Percentiles rank a stretch among this genome's conserved stretches.
Evolutionary conservation across 2,797 vertebrate species (phyloP).

Genomic region (Rallus crepitans): DNA sequence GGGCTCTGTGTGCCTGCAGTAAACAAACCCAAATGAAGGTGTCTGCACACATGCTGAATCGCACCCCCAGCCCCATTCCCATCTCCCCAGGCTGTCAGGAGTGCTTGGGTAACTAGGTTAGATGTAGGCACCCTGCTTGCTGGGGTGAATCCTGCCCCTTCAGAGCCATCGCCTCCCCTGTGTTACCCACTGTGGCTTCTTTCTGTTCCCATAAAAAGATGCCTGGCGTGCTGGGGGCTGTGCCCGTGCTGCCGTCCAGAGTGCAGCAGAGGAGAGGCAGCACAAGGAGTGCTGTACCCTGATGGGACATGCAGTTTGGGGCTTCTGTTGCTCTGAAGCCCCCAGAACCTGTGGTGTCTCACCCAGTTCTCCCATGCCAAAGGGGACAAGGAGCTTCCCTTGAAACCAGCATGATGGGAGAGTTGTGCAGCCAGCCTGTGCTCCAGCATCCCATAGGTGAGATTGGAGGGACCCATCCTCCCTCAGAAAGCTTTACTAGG

Average conservation of each 20-base stretch:
- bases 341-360: neutral
- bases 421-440: neutral
- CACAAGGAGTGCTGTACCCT: neutral
- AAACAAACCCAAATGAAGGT: neutral
- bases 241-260: accelerated
- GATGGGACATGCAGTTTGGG: accelerated
- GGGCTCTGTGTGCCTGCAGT: neutral
- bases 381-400: neutral
- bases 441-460: neutral
- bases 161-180: accelerated
- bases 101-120: neutral
- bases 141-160: neutral
- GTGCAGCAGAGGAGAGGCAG: neutral
- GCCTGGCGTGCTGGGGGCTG: neutral
- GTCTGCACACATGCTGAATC: neutral
- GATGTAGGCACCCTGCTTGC: neutral
- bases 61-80: neutral
- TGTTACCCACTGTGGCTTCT: neutral
- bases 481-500: neutral
- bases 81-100: neutral
- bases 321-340: neutral
- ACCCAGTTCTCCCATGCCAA: no score
- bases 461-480: neutral
- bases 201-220: neutral
- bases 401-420: neutral